Conservation (phyloP, 2,113 vertebrate genomes). For the Gymnarchus niloticus region DNA sequence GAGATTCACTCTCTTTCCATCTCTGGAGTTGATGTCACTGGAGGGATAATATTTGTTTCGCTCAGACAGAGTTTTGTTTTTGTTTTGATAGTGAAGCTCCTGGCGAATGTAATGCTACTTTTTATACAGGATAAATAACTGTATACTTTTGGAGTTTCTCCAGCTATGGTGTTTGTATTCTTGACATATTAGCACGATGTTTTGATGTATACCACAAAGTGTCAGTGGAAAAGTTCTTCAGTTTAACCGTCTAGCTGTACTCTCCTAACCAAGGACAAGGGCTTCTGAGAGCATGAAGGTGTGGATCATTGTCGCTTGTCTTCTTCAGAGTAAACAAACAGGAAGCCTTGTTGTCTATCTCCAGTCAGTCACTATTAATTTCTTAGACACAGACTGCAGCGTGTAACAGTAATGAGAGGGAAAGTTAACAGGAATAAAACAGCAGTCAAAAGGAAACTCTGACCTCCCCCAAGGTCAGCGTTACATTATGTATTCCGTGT, state of each 20-base stretch:
- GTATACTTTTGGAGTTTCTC: neutral
- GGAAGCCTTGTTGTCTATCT: neutral
- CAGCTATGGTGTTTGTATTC: neutral
- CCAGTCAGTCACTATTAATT: neutral
- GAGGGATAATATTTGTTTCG: neutral
- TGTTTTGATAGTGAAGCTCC: neutral
- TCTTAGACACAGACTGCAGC: neutral
- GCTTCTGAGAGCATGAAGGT: neutral
- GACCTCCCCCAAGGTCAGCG: neutral
- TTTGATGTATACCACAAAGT: neutral
- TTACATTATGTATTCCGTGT: constrained; percentile 10
- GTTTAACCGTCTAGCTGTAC: neutral
- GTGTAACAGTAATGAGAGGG: neutral
- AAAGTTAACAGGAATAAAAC: neutral
- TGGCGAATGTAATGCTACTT: neutral
- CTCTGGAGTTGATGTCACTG: neutral
- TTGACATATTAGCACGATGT: neutral
- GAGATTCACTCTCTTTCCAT: constrained; percentile 26
- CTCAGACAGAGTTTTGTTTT: neutral
- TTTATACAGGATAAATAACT: neutral
- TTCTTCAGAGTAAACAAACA: neutral
- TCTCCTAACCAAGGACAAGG: neutral
- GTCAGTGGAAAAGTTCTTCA: neutral
- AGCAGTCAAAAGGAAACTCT: neutral
- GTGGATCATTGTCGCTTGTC: neutral